Percentiles rank a stretch among this genome's conserved stretches.
phyloP scores from a whole-genome alignment of 92 coral and sea anemone genomes.

The Diadumene lineata region DNA sequence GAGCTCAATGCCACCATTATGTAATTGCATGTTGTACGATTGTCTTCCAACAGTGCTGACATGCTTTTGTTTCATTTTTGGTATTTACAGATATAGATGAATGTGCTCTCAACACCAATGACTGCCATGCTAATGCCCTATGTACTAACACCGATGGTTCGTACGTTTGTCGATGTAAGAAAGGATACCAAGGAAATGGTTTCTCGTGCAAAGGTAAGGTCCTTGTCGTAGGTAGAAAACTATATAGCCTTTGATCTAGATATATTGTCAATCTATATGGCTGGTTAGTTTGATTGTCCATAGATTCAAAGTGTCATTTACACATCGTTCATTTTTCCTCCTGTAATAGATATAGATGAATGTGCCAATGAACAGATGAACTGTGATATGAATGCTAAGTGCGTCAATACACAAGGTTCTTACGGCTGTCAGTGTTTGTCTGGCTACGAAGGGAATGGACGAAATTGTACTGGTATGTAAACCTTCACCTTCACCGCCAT shows the following conservation, averaged over 20 bases:
- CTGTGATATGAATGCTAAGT: constrained; percentile 44
- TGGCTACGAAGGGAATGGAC: constrained; percentile 67
- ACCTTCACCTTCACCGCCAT: too few relatives aligned
- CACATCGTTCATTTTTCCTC: not conserved
- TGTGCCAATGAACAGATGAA: constrained; percentile 5
- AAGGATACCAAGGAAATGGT: constrained; percentile 33
- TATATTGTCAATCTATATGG: too few relatives aligned
- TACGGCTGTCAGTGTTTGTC: constrained; percentile 51
- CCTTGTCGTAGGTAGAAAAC: too few relatives aligned
- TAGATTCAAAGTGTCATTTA: too few relatives aligned
- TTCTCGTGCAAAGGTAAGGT: constrained; percentile 8
- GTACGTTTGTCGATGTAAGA: constrained; percentile 43
- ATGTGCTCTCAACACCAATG: constrained; percentile 30
- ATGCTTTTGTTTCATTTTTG: not conserved
- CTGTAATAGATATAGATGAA: constrained; percentile 12
- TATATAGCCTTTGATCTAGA: too few relatives aligned
- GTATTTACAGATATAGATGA: constrained; percentile 46
- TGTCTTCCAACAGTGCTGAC: too few relatives aligned
- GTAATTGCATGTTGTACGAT: too few relatives aligned
- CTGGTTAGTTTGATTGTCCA: too few relatives aligned
- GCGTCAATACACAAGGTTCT: constrained; percentile 69
- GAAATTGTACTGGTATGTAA: constrained; percentile 63
- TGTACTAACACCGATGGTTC: constrained; percentile 58
- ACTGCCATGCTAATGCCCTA: constrained; percentile 36
- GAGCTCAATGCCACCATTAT: too few relatives aligned